Evolutionary conservation across 2,888 invertebrate genomes (phyloP).

Genomic region (Galerucella calmariensis): DNA sequence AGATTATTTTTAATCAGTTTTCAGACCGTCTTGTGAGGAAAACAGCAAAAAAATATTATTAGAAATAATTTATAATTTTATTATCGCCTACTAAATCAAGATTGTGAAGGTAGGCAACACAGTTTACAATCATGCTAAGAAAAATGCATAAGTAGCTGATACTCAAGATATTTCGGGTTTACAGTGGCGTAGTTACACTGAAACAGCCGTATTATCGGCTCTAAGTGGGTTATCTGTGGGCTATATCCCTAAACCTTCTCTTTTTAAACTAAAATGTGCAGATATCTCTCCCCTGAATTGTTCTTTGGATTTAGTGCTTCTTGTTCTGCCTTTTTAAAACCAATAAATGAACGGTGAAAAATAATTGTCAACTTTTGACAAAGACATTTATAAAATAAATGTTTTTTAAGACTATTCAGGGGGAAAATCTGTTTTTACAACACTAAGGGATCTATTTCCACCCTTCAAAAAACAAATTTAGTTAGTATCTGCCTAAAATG

Average conservation of each 20-base stretch:
- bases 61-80: no score
- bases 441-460: neutral
- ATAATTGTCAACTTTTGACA: no score
- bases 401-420: no score
- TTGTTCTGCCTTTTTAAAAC: no score
- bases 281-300: no score
- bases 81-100: neutral
- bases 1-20: neutral
- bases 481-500: neutral
- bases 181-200: neutral
- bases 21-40: neutral
- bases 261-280: no score
- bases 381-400: no score
- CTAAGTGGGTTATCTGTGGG: no score
- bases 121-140: neutral
- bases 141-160: neutral
- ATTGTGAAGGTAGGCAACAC: neutral
- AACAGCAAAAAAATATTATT: neutral
- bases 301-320: no score
- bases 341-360: no score
- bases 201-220: no score
- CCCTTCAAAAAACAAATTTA: slow-evolving; percentile 2
- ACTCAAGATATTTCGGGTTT: neutral
- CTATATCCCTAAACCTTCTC: no score
- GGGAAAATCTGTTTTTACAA: neutral